Conservation (phyloP, 2,797 vertebrate species). For the Lophius americanus region DNA sequence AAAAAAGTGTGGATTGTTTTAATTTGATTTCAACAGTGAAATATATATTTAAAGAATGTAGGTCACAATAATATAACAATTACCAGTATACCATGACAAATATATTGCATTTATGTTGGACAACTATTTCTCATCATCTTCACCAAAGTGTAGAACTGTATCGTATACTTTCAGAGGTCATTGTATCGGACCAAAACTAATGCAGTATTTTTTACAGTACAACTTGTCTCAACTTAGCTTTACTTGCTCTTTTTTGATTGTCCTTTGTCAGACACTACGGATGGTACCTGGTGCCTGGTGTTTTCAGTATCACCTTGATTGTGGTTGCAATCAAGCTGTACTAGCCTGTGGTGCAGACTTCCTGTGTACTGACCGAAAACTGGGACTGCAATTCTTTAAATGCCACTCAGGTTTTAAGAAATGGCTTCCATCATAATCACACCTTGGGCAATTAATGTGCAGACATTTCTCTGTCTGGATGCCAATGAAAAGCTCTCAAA, state of each 20-base stretch:
- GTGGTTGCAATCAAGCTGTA: neutral
- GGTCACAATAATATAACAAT: neutral
- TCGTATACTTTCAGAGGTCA: neutral
- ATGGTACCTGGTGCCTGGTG: neutral
- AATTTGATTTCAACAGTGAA: neutral
- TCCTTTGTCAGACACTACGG: neutral
- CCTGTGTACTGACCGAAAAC: neutral
- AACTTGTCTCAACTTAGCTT: no score
- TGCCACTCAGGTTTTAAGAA: neutral
- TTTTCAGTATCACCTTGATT: neutral
- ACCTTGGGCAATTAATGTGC: neutral
- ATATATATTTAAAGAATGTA: neutral
- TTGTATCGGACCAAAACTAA: neutral
- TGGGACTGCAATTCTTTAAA: neutral
- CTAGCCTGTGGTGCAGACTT: neutral
- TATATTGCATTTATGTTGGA: neutral
- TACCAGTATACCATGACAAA: neutral
- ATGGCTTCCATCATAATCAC: neutral
- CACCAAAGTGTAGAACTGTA: neutral
- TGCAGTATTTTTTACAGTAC: neutral
- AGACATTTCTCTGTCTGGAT: neutral
- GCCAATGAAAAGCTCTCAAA: neutral
- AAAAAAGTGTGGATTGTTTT: slow-evolving; percentile 23
- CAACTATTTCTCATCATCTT: neutral
- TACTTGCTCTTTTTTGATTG: neutral